A percentile compares a stretch with the other conserved stretches of the same genome.
These are phyloP conservation scores for Melikaiella ostensackeni DNA, from an alignment of 2,888 invertebrate genomes.

Conservation along the genomic window DNA sequence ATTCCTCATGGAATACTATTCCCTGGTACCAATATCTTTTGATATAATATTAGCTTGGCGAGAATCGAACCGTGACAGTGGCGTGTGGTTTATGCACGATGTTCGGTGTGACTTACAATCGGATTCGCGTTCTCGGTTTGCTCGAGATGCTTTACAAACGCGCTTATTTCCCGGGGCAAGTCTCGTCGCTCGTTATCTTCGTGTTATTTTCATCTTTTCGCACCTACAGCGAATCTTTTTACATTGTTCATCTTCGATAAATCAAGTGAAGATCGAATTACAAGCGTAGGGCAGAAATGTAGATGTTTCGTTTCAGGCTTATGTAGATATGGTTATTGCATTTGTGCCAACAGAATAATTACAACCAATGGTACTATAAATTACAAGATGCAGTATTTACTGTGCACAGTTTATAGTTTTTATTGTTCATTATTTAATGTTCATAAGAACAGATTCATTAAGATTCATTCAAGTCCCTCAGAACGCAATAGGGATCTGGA, in stretches of 20 bases:
- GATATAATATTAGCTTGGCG: conserved; percentile 41
- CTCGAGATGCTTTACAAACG: conserved; percentile 6
- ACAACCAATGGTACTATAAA: neutral
- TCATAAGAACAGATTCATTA: too few relatives aligned
- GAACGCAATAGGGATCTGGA: too few relatives aligned
- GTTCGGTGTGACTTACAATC: conserved; percentile 39
- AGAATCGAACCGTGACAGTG: conserved; percentile 41
- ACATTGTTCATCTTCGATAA: conserved; percentile 21
- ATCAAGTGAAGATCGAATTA: conserved; percentile 24
- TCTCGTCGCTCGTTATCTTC: conserved; percentile 38
- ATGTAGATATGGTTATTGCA: conserved; percentile 3
- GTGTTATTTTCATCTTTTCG: conserved; percentile 37
- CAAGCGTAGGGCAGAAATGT: conserved; percentile 14
- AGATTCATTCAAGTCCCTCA: too few relatives aligned
- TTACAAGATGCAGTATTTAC: neutral
- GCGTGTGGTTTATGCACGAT: conserved; percentile 39
- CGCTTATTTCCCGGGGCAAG: conserved; percentile 32
- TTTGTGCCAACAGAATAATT: conserved; percentile 9
- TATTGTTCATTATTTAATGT: too few relatives aligned
- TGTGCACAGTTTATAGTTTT: neutral
- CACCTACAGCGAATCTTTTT: conserved; percentile 21
- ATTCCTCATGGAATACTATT: conserved; percentile 25
- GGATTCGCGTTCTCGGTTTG: conserved; percentile 26
- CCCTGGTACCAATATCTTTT: conserved; percentile 34
- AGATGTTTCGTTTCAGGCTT: neutral